These are phyloP conservation scores for Rhinophrynus dorsalis DNA, from an alignment of 2,797 vertebrate species.

Conservation along the genomic window DNA sequence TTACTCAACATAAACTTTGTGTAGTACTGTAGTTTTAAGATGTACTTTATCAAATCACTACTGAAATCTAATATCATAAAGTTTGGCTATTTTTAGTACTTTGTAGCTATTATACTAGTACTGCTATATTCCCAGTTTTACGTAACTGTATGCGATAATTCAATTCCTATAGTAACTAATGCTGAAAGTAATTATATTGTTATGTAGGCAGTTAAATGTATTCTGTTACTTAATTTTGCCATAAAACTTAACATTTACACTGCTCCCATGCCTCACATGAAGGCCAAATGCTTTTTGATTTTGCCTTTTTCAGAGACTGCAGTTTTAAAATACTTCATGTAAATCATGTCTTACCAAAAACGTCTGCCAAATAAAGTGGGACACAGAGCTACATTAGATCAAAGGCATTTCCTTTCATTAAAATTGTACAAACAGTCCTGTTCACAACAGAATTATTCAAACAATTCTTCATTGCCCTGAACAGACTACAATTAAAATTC, in stretches of 20 bases:
- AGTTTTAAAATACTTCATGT: constrained; percentile 27
- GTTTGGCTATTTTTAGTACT: neutral
- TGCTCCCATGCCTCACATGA: constrained; percentile 39
- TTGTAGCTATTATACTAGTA: neutral
- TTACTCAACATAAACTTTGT: too few relatives aligned
- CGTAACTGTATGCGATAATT: constrained; percentile 28
- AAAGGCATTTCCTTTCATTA: constrained; percentile 38
- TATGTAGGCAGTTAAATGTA: constrained; percentile 47
- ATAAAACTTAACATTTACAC: constrained; percentile 49
- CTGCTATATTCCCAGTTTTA: constrained; percentile 21
- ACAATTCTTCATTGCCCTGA: constrained; percentile 36
- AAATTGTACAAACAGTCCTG: constrained; percentile 28
- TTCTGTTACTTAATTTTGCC: constrained; percentile 48
- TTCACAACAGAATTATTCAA: constrained; percentile 31
- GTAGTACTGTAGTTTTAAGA: neutral
- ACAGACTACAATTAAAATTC: constrained; percentile 42
- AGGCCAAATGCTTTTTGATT: constrained; percentile 36
- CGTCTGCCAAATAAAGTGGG: constrained; percentile 43
- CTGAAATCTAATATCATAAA: neutral
- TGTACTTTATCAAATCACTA: neutral
- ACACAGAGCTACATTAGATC: constrained; percentile 39
- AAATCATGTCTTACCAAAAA: constrained; percentile 36
- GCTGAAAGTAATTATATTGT: constrained; percentile 48
- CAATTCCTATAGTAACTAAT: constrained; percentile 43
- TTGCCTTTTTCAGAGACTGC: constrained; percentile 14